phyloP scores from a whole-genome alignment of 2,113 vertebrate species.

The Cynoglossus semilaevis region DNA sequence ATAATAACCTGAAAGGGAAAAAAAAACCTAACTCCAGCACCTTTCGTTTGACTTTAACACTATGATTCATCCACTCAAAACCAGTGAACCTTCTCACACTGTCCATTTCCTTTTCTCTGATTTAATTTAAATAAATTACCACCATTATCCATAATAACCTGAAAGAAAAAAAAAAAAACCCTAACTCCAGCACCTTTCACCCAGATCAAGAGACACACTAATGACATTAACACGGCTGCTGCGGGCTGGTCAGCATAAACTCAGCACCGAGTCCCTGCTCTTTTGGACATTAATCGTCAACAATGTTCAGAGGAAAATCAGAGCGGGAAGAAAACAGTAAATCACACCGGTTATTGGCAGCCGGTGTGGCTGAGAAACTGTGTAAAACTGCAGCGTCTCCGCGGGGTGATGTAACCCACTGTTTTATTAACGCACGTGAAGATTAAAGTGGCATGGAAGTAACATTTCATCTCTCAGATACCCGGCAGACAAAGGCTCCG shows the following conservation, averaged over 20 bases:
- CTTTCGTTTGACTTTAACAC: conserved; percentile 7
- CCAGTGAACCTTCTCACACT: conserved; percentile 2
- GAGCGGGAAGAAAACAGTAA: conserved; percentile 4
- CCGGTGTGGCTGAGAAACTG: background rate
- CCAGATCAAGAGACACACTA: conserved; percentile 28
- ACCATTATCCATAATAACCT: conserved; percentile 18
- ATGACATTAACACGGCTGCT: conserved; percentile 30
- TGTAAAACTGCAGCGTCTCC: background rate
- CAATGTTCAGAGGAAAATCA: conserved; percentile 17
- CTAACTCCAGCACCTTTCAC: conserved; percentile 31
- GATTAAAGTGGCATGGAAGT: background rate
- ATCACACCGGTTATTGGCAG: conserved; percentile 19
- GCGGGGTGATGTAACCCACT: background rate
- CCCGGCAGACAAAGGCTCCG: background rate
- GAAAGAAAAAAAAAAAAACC: conserved; percentile 21
- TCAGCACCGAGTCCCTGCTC: conserved; percentile 6
- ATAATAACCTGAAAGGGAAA: conserved; percentile 11
- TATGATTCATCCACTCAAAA: conserved; percentile 5
- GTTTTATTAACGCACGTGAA: conserved; percentile 1
- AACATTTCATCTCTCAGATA: background rate
- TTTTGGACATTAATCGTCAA: conserved; percentile 26
- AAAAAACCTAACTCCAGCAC: conserved; percentile 25
- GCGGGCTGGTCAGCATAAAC: conserved; percentile 38
- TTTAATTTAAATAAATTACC: conserved; percentile 19
- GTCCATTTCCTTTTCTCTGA: conserved; percentile 8